Percentiles rank a stretch among this genome's conserved stretches.
phyloP scores from a whole-genome alignment of 2,797 vertebrate species.

The Melanotaenia pygmaea region DNA sequence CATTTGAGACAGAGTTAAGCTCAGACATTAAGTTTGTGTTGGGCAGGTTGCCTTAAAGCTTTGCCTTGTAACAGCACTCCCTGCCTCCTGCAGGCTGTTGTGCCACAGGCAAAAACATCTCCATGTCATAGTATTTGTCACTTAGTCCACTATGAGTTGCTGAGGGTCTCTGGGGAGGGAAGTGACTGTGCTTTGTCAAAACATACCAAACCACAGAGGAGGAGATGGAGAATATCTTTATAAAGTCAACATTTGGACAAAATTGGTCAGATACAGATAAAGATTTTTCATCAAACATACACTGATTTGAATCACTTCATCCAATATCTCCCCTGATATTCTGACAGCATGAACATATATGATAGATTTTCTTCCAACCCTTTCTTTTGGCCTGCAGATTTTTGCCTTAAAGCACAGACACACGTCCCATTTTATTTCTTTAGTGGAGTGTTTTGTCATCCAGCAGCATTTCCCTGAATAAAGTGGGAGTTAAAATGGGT shows the following conservation, averaged over 20 bases:
- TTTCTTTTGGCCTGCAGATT: constrained; percentile 22
- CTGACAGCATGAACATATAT: neutral
- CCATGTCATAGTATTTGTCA: constrained; percentile 35
- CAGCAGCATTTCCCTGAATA: constrained; percentile 38
- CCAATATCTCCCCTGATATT: constrained; percentile 1
- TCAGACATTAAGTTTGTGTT: constrained; percentile 4
- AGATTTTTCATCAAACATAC: neutral
- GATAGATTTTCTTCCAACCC: constrained; percentile 6
- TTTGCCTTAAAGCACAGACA: constrained; percentile 36
- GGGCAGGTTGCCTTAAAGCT: constrained; percentile 41
- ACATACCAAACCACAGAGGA: constrained; percentile 10
- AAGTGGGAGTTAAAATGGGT: constrained; percentile 19
- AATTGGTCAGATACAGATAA: neutral
- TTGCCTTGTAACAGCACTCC: constrained; percentile 43
- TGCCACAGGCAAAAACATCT: constrained; percentile 58
- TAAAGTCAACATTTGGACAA: constrained; percentile 8
- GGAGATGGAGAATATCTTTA: constrained; percentile 28
- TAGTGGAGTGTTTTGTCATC: constrained; percentile 41
- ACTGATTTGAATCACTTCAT: constrained; percentile 14
- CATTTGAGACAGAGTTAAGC: constrained; percentile 24
- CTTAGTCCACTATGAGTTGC: neutral
- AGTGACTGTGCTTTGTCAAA: constrained; percentile 41
- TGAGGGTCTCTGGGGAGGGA: constrained; percentile 17
- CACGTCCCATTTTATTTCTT: constrained; percentile 35
- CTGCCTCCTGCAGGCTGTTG: constrained; percentile 51